Evolutionary conservation across 1,140 invertebrate species (phyloP).

Genomic region (Lepidurus arcticus): DNA sequence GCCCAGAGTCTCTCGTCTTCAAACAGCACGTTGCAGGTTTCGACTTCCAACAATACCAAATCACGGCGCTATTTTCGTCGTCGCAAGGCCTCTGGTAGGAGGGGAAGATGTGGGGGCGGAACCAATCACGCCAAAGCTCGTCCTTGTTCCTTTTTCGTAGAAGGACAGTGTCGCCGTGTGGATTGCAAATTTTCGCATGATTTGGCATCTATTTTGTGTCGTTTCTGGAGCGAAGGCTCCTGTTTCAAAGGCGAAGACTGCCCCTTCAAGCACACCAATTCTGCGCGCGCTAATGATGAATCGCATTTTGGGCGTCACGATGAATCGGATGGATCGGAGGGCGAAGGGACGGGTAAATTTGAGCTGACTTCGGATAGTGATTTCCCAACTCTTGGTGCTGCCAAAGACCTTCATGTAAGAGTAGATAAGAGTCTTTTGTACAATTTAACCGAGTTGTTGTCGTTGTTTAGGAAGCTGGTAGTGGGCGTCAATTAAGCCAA

Average conservation of each 20-base stretch:
- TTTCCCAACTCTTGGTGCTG: conserved; percentile 38
- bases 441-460: neutral
- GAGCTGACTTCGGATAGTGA: conserved; percentile 40
- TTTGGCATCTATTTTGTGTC: conserved; percentile 49
- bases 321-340: conserved; percentile 28
- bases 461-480: conserved; percentile 8
- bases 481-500: neutral
- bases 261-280: conserved; percentile 30
- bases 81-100: conserved; percentile 35
- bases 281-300: neutral
- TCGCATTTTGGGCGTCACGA: conserved; percentile 25
- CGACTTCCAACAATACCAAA: neutral
- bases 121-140: conserved; percentile 35
- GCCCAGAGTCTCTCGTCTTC: conserved; percentile 17
- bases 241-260: conserved; percentile 38
- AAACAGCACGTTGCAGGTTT: conserved; percentile 26
- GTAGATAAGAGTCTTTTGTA: neutral
- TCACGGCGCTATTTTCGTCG: conserved; percentile 23
- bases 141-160: conserved; percentile 51
- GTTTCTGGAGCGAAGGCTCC: conserved; percentile 41
- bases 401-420: conserved; percentile 37
- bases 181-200: conserved; percentile 54
- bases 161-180: conserved; percentile 48
- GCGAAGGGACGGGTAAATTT: conserved; percentile 33
- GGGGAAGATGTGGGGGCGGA: conserved; percentile 20